Conservation (phyloP, 2,797 vertebrate genomes). For the Petrocephalus schoutedeni region DNA sequence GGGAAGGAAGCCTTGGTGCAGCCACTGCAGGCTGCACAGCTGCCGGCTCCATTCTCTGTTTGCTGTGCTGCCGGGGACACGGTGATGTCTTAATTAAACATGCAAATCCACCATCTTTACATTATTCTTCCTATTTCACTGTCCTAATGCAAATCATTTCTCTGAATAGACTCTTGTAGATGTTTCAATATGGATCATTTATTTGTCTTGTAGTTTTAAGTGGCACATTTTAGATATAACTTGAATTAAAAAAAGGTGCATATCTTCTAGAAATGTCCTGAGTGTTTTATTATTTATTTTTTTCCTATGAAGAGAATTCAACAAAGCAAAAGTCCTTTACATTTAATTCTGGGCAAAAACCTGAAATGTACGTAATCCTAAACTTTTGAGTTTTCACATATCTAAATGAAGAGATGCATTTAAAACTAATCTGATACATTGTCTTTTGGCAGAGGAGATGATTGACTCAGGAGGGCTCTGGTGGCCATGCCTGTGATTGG, state of each 20-base stretch:
- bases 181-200: background rate
- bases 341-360: background rate
- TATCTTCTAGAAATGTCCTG: background rate
- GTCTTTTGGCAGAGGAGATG: background rate
- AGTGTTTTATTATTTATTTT: background rate
- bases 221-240: background rate
- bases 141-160: constrained; percentile 27
- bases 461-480: background rate
- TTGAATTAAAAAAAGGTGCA: background rate
- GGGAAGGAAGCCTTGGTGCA: constrained; percentile 71
- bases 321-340: background rate
- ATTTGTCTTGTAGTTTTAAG: background rate
- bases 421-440: background rate
- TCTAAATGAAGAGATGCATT: background rate
- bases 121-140: constrained; percentile 41
- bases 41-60: constrained; percentile 65
- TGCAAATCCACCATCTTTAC: constrained; percentile 71
- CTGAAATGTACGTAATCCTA: background rate
- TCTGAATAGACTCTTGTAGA: background rate
- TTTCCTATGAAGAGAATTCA: background rate
- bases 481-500: background rate
- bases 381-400: background rate
- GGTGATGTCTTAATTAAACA: constrained; percentile 76
- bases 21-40: constrained; percentile 81
- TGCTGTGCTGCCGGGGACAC: constrained; percentile 54